Base-by-base conservation (phyloP, 2,888 invertebrate genomes). In the Lingula anatina region DNA sequence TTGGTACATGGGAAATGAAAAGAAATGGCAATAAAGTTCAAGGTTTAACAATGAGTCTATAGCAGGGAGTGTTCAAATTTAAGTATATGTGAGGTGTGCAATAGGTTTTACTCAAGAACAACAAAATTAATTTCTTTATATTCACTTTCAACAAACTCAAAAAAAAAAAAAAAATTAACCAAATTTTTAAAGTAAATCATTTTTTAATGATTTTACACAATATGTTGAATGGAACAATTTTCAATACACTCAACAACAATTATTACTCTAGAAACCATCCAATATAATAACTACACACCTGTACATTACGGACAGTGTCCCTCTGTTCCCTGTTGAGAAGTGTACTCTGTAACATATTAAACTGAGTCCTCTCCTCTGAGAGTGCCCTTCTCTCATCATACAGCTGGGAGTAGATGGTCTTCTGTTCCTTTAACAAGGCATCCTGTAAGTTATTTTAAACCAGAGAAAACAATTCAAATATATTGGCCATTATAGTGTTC, bases 361-460 rank as follows among this genome's bases (percentile, higher is more conserved):
- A 66, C 52, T 66, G 57, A 2, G 69, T 64, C 49, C 68, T 61
- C 52, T 74, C 73, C 48, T 72, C 71, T 2, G 72, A 69, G 49
- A 74, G 51, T 3, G 55, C 53, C 31, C 69, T 62, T n/a, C 72
- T 53, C 52, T 75, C 75, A 39, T 68, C 66, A 51, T 68, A 64
- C 31, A 73, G 52, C 57, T 73, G 71, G 24, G 59, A 50, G 49
- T 70, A 42, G 9, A 65, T 60, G 5, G 61, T 55, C 44, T 62
- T 62, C 57, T 73, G 73, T 54, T 74, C 73, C 39, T 70, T 68
- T 40, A 72, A 50, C 18, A 71, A 56, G 21, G 60, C 57, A 41
- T 70, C 70, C 73, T 74, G 54, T 3, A 53, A 46, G 66, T 7
- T 5, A 44, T 28, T 9, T 28, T 12, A 28, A n/a, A 25, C 2